phyloP scores from a whole-genome alignment of 2,888 invertebrate species.

The Griposia aprilina region DNA sequence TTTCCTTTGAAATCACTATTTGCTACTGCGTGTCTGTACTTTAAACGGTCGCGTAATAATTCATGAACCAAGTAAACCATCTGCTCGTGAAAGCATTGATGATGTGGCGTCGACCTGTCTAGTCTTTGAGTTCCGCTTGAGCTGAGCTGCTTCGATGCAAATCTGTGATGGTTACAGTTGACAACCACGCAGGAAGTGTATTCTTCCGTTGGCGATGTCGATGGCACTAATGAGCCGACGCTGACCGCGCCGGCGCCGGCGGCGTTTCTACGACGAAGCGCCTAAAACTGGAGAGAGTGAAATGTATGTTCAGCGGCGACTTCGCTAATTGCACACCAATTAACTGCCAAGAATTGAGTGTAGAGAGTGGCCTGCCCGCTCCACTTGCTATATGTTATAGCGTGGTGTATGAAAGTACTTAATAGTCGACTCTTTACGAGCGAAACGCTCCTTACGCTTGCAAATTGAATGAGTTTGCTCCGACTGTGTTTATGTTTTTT shows the following conservation, averaged over 20 bases:
- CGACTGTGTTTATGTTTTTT: slow-evolving; percentile 67
- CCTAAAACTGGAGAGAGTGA: slow-evolving; percentile 82
- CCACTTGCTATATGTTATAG: slow-evolving; percentile 89
- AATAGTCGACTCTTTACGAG: slow-evolving; percentile 79
- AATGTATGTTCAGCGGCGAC: slow-evolving; percentile 77
- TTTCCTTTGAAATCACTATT: slow-evolving; percentile 60
- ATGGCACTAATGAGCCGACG: slow-evolving; percentile 60
- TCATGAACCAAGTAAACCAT: slow-evolving; percentile 58
- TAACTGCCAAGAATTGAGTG: slow-evolving; percentile 86
- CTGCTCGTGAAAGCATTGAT: slow-evolving; percentile 60
- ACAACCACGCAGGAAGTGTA: slow-evolving; percentile 66
- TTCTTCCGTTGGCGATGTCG: slow-evolving; percentile 64
- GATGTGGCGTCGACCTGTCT: slow-evolving; percentile 53
- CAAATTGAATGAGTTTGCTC: slow-evolving; percentile 73
- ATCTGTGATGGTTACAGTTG: slow-evolving; percentile 61
- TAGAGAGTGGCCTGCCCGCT: slow-evolving; percentile 89
- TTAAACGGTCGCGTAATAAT: slow-evolving; percentile 63
- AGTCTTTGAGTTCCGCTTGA: slow-evolving; percentile 60
- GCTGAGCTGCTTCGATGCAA: slow-evolving; percentile 61
- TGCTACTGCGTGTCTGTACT: slow-evolving; percentile 51
- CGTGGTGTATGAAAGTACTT: slow-evolving; percentile 86
- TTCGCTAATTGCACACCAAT: slow-evolving; percentile 85
- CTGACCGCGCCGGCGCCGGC: slow-evolving; percentile 10
- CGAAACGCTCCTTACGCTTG: slow-evolving; percentile 74
- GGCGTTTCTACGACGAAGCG: slow-evolving; percentile 30